These are phyloP conservation scores for Crotalus tigris DNA, from an alignment of 2,113 vertebrate genomes.

Conservation along the genomic window DNA sequence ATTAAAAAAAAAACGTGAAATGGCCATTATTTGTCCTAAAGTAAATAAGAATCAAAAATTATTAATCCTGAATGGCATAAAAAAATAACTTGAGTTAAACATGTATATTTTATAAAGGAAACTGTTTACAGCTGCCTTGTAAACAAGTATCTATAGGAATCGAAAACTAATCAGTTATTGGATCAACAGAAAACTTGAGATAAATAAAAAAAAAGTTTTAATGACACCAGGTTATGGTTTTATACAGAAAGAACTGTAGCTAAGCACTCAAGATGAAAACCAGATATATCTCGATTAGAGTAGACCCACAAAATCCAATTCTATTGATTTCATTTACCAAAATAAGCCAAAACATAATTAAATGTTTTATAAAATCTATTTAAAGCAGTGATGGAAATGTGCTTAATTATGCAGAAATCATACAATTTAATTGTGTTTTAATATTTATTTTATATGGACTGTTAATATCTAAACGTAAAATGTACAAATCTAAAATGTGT, in stretches of 20 bases:
- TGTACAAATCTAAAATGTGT: background rate
- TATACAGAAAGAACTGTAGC: background rate
- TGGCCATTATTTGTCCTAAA: constrained; percentile 7
- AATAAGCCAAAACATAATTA: background rate
- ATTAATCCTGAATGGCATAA: background rate
- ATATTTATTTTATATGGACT: background rate
- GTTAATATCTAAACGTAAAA: background rate
- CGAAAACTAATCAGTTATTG: background rate
- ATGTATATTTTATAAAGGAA: background rate
- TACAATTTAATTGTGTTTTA: background rate
- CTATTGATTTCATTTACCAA: background rate
- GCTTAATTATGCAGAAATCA: background rate
- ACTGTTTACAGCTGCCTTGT: background rate
- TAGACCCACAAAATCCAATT: background rate
- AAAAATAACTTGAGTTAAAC: background rate
- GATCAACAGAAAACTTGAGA: background rate
- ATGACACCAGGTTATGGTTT: background rate
- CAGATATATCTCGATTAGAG: background rate
- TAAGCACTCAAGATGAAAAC: background rate
- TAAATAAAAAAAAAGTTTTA: background rate
- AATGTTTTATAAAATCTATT: background rate
- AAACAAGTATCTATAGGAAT: background rate
- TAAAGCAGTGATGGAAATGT: background rate
- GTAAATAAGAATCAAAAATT: background rate
- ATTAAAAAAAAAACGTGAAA: background rate